Evolutionary conservation across 2,888 invertebrate genomes (phyloP).

Genomic region (Dasypolia templi): DNA sequence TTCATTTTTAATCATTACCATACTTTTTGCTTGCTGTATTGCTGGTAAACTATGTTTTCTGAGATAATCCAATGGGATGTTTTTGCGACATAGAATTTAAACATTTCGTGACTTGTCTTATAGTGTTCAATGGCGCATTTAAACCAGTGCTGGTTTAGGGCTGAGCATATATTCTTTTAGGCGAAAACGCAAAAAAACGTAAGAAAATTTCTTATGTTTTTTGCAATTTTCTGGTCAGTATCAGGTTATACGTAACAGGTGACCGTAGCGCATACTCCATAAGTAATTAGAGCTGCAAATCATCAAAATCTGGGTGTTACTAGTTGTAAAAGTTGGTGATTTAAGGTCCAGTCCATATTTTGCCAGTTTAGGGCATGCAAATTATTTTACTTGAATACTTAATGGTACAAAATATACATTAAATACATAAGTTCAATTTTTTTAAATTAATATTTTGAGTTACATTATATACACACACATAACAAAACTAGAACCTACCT

Average conservation of each 20-base stretch:
- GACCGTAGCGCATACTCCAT: too few species aligned
- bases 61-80: background rate
- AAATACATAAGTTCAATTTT: too few species aligned
- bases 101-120: background rate
- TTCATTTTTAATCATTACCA: conserved; percentile 6
- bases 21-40: too few species aligned
- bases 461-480: too few species aligned
- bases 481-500: too few species aligned
- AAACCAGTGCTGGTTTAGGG: background rate
- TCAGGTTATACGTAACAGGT: background rate
- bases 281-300: background rate
- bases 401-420: too few species aligned
- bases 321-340: too few species aligned
- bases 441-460: too few species aligned
- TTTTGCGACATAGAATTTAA: background rate
- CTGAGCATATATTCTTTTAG: background rate
- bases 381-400: too few species aligned
- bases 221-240: background rate
- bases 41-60: background rate
- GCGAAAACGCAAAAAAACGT: background rate
- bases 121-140: background rate
- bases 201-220: background rate
- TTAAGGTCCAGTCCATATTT: too few species aligned
- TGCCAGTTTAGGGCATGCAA: too few species aligned
- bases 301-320: background rate